These are phyloP conservation scores for Colletes gigas DNA, from an alignment of 1,140 invertebrate genomes.

Conservation along the genomic window DNA sequence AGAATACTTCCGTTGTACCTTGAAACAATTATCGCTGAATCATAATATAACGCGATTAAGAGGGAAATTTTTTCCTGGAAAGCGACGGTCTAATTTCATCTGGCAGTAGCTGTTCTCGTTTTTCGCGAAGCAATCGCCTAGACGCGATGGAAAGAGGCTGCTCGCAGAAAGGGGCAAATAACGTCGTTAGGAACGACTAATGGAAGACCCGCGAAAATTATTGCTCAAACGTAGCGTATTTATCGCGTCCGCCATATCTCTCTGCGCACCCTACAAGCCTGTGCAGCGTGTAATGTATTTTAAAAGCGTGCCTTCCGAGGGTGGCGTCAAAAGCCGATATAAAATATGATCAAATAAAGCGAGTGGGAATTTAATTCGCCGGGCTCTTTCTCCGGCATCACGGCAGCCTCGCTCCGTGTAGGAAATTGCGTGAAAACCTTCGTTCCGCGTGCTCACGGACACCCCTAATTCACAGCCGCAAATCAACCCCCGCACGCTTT, in stretches of 20 bases:
- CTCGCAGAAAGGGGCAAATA: slow-evolving; percentile 48
- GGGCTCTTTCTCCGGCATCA: slow-evolving; percentile 63
- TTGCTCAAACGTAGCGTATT: slow-evolving; percentile 67
- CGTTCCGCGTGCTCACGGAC: slow-evolving; percentile 15
- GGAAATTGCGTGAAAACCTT: slow-evolving; percentile 58
- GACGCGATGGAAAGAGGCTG: neutral
- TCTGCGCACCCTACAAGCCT: neutral
- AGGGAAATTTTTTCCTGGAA: neutral
- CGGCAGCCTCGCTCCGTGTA: slow-evolving; percentile 45
- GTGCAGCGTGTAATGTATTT: slow-evolving; percentile 67
- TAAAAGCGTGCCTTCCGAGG: slow-evolving; percentile 68
- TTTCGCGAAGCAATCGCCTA: slow-evolving; percentile 38
- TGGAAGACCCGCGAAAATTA: slow-evolving; percentile 68
- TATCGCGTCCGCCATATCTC: slow-evolving; percentile 59
- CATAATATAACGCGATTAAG: slow-evolving; percentile 12
- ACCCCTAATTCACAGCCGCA: slow-evolving; percentile 14
- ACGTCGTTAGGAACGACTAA: slow-evolving; percentile 63
- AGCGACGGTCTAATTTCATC: slow-evolving; percentile 8
- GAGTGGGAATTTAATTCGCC: slow-evolving; percentile 64
- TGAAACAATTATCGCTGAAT: neutral
- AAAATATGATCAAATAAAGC: slow-evolving; percentile 71
- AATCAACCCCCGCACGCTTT: slow-evolving; percentile 12
- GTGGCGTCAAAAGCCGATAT: slow-evolving; percentile 68
- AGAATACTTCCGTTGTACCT: neutral
- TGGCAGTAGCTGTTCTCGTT: neutral